Conservation (phyloP, 2,797 vertebrate genomes). For the Halcyon chelicuti region DNA sequence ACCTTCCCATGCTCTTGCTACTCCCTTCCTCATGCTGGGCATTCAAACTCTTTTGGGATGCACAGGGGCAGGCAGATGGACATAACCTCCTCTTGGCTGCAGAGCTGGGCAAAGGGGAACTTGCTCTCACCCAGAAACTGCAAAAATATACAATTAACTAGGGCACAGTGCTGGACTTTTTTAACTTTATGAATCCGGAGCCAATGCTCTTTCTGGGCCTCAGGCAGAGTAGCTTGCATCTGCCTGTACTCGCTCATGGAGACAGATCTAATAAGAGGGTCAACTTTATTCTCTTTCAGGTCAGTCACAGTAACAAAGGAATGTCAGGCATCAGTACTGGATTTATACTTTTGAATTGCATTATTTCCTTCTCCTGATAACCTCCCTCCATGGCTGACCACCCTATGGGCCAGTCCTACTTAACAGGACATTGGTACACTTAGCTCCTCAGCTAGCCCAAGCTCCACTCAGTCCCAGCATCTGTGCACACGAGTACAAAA, state of each 20-base stretch:
- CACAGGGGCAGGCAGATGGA: neutral
- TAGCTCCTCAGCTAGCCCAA: neutral
- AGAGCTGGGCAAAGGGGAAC: neutral
- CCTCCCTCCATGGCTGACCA: neutral
- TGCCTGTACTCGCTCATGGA: rapidly evolving
- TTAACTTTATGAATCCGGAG: neutral
- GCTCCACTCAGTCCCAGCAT: neutral
- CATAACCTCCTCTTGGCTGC: neutral
- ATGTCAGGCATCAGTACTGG: neutral
- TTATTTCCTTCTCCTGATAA: neutral
- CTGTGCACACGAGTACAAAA: neutral
- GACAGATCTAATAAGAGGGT: neutral
- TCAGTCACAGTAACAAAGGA: neutral
- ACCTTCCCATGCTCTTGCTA: neutral
- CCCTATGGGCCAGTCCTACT: too few species aligned
- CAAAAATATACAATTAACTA: neutral
- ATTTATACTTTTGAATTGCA: neutral
- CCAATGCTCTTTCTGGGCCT: neutral
- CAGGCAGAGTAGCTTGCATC: neutral
- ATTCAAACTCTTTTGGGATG: neutral
- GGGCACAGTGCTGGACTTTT: neutral
- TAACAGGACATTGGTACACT: rapidly evolving
- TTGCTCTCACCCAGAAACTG: neutral
- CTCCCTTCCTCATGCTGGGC: neutral
- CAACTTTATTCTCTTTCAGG: neutral